These are phyloP conservation scores for Meteorus colon DNA, from an alignment of 2,888 invertebrate species.

Conservation along the genomic window DNA sequence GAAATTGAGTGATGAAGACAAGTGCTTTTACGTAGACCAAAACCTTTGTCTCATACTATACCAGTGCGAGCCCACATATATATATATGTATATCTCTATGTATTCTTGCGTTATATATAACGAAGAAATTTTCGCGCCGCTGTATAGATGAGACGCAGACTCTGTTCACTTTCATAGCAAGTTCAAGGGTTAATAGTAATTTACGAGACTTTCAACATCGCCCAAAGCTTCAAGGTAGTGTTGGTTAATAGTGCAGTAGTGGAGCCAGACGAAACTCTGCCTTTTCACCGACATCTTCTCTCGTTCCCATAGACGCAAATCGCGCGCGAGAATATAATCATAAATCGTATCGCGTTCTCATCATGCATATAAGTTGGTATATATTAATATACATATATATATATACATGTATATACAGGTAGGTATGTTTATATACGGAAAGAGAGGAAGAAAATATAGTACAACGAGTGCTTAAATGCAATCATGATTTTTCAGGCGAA, in stretches of 20 bases:
- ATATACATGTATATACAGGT: not conserved
- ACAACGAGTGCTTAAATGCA: not conserved
- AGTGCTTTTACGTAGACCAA: constrained; percentile 22
- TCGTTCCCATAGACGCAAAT: constrained; percentile 2
- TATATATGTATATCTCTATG: not conserved
- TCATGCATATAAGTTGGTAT: not conserved
- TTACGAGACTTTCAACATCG: constrained; percentile 19
- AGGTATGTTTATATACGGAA: not conserved
- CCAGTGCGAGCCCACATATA: not conserved
- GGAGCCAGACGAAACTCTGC: not conserved
- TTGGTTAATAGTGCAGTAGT: not conserved
- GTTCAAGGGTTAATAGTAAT: constrained; percentile 42
- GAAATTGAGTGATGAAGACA: constrained; percentile 26
- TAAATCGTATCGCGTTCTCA: not conserved
- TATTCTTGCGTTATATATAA: not conserved
- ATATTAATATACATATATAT: not conserved
- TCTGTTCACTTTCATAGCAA: constrained; percentile 27
- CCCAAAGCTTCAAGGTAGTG: not conserved
- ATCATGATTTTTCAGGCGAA: not conserved
- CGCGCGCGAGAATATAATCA: not conserved
- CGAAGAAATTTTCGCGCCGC: constrained; percentile 5
- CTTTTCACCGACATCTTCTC: not conserved
- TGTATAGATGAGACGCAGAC: not conserved
- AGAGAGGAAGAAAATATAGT: not conserved
- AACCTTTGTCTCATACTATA: constrained; percentile 17